phyloP scores from a whole-genome alignment of 2,113 vertebrate species.

The Psettodes erumei region DNA sequence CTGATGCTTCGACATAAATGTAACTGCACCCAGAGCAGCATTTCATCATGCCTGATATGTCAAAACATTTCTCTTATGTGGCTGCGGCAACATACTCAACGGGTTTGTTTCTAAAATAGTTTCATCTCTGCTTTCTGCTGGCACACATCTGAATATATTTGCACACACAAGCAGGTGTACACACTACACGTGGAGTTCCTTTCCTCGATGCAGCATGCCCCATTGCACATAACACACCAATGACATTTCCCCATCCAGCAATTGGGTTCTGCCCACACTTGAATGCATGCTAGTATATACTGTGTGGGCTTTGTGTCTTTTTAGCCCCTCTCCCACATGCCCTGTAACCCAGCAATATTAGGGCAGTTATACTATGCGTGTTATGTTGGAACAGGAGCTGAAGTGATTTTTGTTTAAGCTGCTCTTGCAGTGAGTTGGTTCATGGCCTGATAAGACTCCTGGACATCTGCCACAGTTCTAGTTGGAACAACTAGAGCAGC shows the following conservation, averaged over 20 bases:
- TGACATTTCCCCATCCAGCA: conserved; percentile 41
- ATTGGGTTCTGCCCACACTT: conserved; percentile 26
- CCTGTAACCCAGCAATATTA: conserved; percentile 15
- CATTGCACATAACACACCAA: conserved; percentile 55
- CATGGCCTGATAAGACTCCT: neutral
- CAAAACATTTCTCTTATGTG: conserved; percentile 28
- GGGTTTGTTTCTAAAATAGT: conserved; percentile 28
- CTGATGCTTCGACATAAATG: conserved; percentile 62
- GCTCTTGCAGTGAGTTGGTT: neutral
- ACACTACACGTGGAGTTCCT: conserved; percentile 23
- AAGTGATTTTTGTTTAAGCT: conserved; percentile 4
- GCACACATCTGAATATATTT: conserved; percentile 32
- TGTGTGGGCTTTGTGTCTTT: conserved; percentile 36
- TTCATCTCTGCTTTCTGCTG: conserved; percentile 30
- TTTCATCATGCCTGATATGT: conserved; percentile 41
- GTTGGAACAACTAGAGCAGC: conserved; percentile 1
- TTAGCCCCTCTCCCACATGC: conserved; percentile 39
- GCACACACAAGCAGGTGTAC: conserved; percentile 7
- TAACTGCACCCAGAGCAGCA: conserved; percentile 38
- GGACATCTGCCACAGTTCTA: neutral
- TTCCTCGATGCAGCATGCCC: conserved; percentile 67
- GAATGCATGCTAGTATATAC: no score
- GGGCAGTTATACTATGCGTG: neutral
- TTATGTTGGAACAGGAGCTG: neutral
- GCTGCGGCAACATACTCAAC: conserved; percentile 49